Base-by-base conservation (phyloP, 2,113 vertebrate species). In the Brachypteracias leptosomus region DNA sequence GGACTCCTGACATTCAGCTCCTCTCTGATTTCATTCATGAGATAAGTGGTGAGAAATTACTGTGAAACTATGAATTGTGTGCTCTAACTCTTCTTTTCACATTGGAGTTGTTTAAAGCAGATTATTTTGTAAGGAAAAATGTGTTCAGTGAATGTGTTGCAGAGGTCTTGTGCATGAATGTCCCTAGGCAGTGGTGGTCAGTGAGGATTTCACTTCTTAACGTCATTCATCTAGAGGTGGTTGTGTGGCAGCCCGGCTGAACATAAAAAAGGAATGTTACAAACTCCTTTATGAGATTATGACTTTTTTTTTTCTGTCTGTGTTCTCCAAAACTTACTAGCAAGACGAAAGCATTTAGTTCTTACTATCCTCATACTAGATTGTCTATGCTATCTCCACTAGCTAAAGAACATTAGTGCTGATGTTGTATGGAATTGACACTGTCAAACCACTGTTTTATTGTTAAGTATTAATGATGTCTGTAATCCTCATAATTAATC, bases 171-270 rank as follows among this genome's bases (percentile, higher is more conserved):
- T 58, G 22, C 10, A 38, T 29, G 36, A 38, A 33, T 9, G 16
- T 20, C 38, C 8, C 35, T 21, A 6, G n/a, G 59, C 65, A 51
- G 17, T 9, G 13, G 17, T 31, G 19, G 28, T 46, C 72, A 46
- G 33, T 6, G 35, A 44, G 18, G 9, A 58, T 82, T 92, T 76
- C 57, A 31, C 33, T 82, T 81, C 40, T 8, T 75, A 5, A 26
- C 14, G 14, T 33, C 35, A 75, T 42, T 7, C 33, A 63, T 4
- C 1, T 0, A 1, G 16, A 52, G 11, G 6, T 25, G 35, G 4
- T 29, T 70, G 2, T 29, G 24, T 18, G 6, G 13, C 19, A 78
- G 8, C 16, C 74, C 78, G 29, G 16, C 8, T 42, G 29, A 78
- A 57, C 21, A n/a, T 33, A 62, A 85, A 79, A 80, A 65, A 62